A percentile compares a stretch with the other conserved stretches of the same genome.
Conservation (phyloP, 2,113 vertebrate genomes). For the Labrus mixtus region DNA sequence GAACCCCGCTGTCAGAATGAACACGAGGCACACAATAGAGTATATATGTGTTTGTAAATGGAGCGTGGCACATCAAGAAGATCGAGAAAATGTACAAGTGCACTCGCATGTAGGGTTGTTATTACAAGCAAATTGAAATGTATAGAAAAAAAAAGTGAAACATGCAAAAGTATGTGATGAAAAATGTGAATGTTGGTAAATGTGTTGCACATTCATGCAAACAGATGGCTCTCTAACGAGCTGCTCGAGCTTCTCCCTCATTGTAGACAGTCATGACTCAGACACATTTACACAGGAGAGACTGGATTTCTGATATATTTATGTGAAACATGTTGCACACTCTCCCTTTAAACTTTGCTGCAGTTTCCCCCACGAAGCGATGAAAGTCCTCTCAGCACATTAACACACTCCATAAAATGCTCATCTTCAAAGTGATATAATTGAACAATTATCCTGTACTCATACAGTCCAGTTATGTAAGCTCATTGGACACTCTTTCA, state of each 20-base stretch:
- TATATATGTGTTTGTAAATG: slow-evolving; percentile 7
- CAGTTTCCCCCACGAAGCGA: not conserved
- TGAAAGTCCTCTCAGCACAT: slow-evolving; percentile 1
- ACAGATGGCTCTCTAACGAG: no score
- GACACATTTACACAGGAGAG: no score
- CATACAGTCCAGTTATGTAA: not conserved
- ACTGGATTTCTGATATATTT: no score
- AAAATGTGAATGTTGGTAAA: not conserved
- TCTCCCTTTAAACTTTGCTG: no score
- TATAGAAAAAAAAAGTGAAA: not conserved
- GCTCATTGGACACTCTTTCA: not conserved
- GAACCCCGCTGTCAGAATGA: slow-evolving; percentile 48
- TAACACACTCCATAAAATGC: not conserved
- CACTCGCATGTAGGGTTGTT: not conserved
- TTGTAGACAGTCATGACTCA: no score
- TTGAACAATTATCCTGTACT: not conserved
- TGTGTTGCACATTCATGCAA: not conserved
- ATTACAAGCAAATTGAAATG: slow-evolving; percentile 1
- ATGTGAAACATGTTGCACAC: no score
- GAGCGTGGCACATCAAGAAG: not conserved
- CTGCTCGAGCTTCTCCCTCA: no score
- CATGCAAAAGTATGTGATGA: not conserved
- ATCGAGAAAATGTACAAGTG: not conserved
- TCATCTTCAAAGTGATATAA: not conserved
- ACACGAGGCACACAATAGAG: slow-evolving; percentile 1